Evolutionary conservation across 2,113 vertebrate species (phyloP).

Genomic region (Alexandromys fortis): DNA sequence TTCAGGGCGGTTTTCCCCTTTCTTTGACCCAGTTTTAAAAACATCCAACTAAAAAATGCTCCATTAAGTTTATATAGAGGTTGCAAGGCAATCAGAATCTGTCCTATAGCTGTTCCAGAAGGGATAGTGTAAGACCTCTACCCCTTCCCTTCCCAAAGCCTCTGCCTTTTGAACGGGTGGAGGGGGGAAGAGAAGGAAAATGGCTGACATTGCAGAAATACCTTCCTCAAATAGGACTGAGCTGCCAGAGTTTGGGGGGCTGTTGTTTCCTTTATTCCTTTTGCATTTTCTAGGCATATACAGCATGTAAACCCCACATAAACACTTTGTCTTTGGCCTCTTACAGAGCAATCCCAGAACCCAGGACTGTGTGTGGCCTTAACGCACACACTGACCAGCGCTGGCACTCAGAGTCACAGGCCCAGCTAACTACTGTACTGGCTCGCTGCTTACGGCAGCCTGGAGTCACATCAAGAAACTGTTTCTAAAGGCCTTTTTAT

Average conservation of each 20-base stretch:
- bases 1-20: slow-evolving; percentile 40
- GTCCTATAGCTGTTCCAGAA: slow-evolving; percentile 30
- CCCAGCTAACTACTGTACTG: neutral
- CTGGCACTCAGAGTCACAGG: neutral
- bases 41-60: slow-evolving; percentile 45
- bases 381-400: neutral
- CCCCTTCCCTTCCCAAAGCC: slow-evolving; percentile 42
- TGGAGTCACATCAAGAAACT: neutral
- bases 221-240: slow-evolving; percentile 10
- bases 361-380: neutral
- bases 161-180: neutral
- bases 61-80: slow-evolving; percentile 64
- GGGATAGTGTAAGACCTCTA: neutral
- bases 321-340: slow-evolving; percentile 8
- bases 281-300: slow-evolving; percentile 34
- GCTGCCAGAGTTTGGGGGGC: neutral
- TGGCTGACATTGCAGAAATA: neutral
- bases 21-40: slow-evolving; percentile 71
- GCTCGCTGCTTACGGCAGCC: neutral
- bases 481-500: neutral
- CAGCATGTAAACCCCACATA: neutral
- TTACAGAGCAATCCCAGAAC: slow-evolving; percentile 28
- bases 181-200: neutral
- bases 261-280: slow-evolving; percentile 1
- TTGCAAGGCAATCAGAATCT: slow-evolving; percentile 43